Evolutionary conservation across 2,888 invertebrate genomes (phyloP).

Genomic region (Argyra leucocephala): DNA sequence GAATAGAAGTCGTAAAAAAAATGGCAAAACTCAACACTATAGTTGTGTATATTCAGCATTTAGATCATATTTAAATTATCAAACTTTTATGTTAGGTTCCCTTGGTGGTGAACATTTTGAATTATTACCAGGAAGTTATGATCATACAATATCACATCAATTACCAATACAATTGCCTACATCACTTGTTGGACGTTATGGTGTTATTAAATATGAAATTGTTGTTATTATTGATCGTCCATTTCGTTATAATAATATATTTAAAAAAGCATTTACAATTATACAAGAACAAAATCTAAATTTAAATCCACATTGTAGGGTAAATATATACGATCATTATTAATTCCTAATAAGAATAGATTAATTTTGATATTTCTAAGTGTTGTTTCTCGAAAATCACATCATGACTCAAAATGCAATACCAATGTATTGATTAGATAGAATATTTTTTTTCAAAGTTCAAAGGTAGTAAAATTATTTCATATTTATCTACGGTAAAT

Average conservation of each 20-base stretch:
- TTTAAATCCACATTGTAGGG: constrained; percentile 55
- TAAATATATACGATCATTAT: no score
- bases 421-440: no score
- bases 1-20: constrained; percentile 32
- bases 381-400: no score
- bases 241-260: constrained; percentile 73
- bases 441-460: no score
- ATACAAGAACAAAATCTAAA: constrained; percentile 71
- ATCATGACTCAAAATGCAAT: no score
- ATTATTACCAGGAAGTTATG: constrained; percentile 53
- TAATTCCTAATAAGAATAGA: no score
- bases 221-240: constrained; percentile 70
- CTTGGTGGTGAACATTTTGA: constrained; percentile 55
- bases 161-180: constrained; percentile 54
- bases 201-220: constrained; percentile 66
- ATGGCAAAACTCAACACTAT: constrained; percentile 34
- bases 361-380: no score
- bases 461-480: no score
- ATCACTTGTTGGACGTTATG: constrained; percentile 64
- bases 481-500: no score
- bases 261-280: constrained; percentile 69
- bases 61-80: constrained; percentile 35
- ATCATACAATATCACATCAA: constrained; percentile 67
- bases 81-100: constrained; percentile 37
- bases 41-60: constrained; percentile 35